Percentiles rank a stretch among this genome's conserved stretches.
These are phyloP conservation scores for Drosophila parthenogenetica DNA, from an alignment of 2,888 invertebrate genomes.

Conservation along the genomic window DNA sequence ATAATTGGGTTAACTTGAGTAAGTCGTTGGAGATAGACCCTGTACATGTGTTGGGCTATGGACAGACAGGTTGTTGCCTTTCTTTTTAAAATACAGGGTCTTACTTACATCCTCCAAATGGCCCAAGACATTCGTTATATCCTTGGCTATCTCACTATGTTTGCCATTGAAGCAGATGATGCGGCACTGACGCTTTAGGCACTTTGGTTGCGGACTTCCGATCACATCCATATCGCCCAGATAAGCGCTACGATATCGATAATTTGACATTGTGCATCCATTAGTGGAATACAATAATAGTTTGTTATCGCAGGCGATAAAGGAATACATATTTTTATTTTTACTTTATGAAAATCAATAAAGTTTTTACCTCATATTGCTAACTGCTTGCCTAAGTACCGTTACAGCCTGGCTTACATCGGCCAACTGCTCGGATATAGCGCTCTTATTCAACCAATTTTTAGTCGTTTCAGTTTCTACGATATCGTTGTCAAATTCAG, in stretches of 20 bases:
- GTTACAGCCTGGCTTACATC: conserved; percentile 13
- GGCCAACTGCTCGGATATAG: background rate
- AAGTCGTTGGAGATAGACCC: no score
- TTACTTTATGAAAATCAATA: conserved; percentile 1
- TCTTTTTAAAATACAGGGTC: no score
- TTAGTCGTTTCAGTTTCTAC: background rate
- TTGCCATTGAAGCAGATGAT: conserved; percentile 67
- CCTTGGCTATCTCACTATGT: conserved; percentile 51
- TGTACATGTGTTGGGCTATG: no score
- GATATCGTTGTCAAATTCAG: conserved; percentile 14
- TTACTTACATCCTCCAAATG: conserved; percentile 34
- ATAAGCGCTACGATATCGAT: conserved; percentile 30
- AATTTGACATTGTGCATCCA: conserved; percentile 30
- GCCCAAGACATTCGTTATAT: conserved; percentile 47
- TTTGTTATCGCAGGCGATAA: conserved; percentile 43
- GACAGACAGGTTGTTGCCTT: no score
- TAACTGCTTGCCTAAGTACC: conserved; percentile 24
- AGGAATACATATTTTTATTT: background rate
- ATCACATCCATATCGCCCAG: conserved; percentile 13
- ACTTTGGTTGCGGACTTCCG: conserved; percentile 19
- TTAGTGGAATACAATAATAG: conserved; percentile 33
- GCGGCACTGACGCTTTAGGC: conserved; percentile 58
- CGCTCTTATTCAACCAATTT: background rate
- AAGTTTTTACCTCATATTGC: conserved; percentile 40
- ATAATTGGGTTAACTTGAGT: no score